These are phyloP conservation scores for Circaetus gallicus DNA, from an alignment of 2,113 vertebrate species.

Conservation along the genomic window DNA sequence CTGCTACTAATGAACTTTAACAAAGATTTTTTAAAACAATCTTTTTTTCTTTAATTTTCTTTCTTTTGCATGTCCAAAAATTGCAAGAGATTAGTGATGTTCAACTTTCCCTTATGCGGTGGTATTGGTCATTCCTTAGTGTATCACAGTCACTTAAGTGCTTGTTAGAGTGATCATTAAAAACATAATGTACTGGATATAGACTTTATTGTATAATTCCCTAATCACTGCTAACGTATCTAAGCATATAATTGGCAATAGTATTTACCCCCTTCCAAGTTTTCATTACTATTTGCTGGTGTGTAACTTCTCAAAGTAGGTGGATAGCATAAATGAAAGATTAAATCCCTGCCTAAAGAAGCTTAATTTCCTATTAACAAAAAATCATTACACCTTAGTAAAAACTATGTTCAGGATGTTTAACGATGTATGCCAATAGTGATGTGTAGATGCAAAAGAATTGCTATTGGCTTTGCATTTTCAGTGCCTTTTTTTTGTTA, in stretches of 20 bases:
- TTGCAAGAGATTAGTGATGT: not conserved
- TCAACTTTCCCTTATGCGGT: not conserved
- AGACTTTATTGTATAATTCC: slow-evolving; percentile 32
- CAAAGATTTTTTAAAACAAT: not conserved
- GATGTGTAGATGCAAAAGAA: not conserved
- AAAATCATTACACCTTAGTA: slow-evolving; percentile 3
- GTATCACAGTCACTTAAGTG: slow-evolving; percentile 33
- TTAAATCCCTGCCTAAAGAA: not conserved
- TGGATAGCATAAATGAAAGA: not conserved
- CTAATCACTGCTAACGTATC: slow-evolving; percentile 14
- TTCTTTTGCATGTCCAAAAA: not conserved
- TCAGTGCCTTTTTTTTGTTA: not conserved
- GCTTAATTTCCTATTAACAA: not conserved
- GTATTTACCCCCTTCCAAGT: not conserved
- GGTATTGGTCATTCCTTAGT: slow-evolving; percentile 21
- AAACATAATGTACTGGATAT: slow-evolving; percentile 30
- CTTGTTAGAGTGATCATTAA: slow-evolving; percentile 29
- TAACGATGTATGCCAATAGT: not conserved
- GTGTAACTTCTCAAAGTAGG: not conserved
- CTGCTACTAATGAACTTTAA: not conserved
- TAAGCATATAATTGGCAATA: slow-evolving; percentile 17
- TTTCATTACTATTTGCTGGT: not conserved
- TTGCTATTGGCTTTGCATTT: slow-evolving; percentile 2
- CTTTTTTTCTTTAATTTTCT: not conserved
- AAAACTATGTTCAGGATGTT: not conserved